Evolutionary conservation across 2,113 vertebrate species (phyloP).

Genomic region (Smithornis capensis): DNA sequence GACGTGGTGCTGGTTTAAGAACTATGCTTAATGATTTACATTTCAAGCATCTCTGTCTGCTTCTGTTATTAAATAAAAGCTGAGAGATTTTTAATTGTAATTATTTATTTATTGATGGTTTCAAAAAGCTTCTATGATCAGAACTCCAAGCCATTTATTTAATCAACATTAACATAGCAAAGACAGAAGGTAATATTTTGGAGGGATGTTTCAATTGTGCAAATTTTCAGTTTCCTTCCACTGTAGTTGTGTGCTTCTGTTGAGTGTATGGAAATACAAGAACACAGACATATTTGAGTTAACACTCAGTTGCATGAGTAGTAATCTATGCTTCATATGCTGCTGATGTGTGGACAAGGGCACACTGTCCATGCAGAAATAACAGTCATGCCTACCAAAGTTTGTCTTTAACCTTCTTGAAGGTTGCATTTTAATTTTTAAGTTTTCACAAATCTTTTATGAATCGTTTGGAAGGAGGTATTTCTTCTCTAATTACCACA

Average conservation of each 20-base stretch:
- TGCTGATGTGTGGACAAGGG: not conserved
- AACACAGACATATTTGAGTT: not conserved
- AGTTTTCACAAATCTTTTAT: not conserved
- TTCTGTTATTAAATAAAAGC: not conserved
- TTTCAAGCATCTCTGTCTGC: not conserved
- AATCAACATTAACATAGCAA: not conserved
- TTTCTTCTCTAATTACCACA: not conserved
- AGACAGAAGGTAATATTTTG: not conserved
- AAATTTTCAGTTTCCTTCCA: not conserved
- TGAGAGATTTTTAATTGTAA: not conserved
- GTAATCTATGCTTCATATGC: not conserved
- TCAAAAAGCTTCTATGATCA: not conserved
- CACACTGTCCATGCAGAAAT: not conserved
- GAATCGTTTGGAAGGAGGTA: not conserved
- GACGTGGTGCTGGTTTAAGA: not conserved
- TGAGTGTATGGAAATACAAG: not conserved
- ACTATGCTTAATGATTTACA: not conserved
- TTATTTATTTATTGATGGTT: not conserved
- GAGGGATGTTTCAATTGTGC: not conserved
- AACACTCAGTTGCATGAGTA: not conserved
- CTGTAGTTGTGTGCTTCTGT: not conserved
- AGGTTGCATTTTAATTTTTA: not conserved
- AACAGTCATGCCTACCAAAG: not conserved
- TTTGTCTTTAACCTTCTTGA: not conserved
- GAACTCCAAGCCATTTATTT: not conserved